Conservation (phyloP, 2,888 invertebrate genomes). For the Osmoderma eremita region DNA sequence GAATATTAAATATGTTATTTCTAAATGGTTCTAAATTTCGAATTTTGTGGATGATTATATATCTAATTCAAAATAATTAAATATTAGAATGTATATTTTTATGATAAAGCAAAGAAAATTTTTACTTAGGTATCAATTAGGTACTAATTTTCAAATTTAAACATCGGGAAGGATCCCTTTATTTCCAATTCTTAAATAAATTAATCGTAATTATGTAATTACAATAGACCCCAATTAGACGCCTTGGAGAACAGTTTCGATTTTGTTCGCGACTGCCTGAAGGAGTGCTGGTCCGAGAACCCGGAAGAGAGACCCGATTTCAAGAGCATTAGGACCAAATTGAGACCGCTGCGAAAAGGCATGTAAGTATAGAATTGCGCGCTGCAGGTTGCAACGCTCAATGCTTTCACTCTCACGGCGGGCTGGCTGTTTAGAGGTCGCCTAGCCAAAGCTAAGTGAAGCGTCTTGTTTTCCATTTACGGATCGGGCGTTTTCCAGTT, state of each 20-base stretch:
- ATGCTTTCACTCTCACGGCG: conserved; percentile 20
- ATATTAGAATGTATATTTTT: too few species aligned
- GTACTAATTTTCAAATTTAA: too few species aligned
- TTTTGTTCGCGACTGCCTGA: conserved; percentile 84
- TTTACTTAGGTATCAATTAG: too few species aligned
- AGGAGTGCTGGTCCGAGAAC: conserved; percentile 89
- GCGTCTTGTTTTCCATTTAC: conserved; percentile 1
- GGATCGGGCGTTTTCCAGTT: conserved; percentile 4
- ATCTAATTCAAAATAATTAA: too few species aligned
- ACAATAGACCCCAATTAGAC: conserved; percentile 80
- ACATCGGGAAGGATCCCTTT: too few species aligned
- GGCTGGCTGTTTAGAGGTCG: conserved; percentile 14
- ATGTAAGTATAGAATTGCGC: conserved; percentile 72
- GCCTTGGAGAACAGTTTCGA: conserved; percentile 84
- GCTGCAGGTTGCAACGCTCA: conserved; percentile 1
- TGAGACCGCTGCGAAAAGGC: conserved; percentile 86
- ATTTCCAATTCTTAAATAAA: too few species aligned
- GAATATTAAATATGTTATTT: too few species aligned
- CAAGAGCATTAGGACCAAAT: conserved; percentile 78
- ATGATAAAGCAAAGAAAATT: too few species aligned
- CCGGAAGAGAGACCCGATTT: conserved; percentile 86
- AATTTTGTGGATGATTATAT: too few species aligned
- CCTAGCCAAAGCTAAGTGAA: conserved; percentile 7
- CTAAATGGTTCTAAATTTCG: too few species aligned
- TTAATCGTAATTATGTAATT: too few species aligned